Evolutionary conservation across 2,113 vertebrate species (phyloP), one percentile per base, ranked within the genome.

Genomic region (Pagrus major): DNA sequence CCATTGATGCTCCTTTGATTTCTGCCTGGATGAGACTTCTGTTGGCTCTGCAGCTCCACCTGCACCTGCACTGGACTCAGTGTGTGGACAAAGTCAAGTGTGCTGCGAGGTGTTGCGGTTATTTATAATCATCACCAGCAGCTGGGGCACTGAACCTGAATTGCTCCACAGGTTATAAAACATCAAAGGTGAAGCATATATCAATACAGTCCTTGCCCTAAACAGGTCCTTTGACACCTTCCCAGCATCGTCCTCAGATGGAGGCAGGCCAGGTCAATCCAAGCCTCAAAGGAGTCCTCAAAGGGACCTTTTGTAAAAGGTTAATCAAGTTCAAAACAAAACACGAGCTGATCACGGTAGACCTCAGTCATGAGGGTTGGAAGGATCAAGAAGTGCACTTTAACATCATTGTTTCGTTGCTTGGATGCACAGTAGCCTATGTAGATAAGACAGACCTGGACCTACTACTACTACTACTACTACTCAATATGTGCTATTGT

Each of bases 91-190:
- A 52, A 52, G 52, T 39, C 6, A 11, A 66, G 25, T 31, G 12
- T 15, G 16, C 23, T 37, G 25, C 18, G 18, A 37, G 46, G 4
- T 35, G 49, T 33, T 55, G 61, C n/a, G 16, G 21, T 66, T 52
- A 65, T 71, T 71, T 86, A 84, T 78, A 73, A 33, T 31, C 18
- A 23, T 54, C 44, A 21, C 12, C 33, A 21, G 47, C 5, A 14
- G 25, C 25, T 63, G 23, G 35, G 18, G 65, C 25, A 5, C 39
- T 65, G 55, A 33, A 46, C n/a, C 66, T 3, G 18, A 20, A 61
- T 84, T 80, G 68, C 68, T 2, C 61, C 76, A 86, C 12, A 3
- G 27, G n/a, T 75, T 51, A 39, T 84, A 85, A 86, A 88, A 70
- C 18, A 65, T 35, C 51, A 78, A 71, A 51, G 70, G 60, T 63